Base-by-base conservation (phyloP, 2,113 vertebrate species). In the Zosterops lateralis region DNA sequence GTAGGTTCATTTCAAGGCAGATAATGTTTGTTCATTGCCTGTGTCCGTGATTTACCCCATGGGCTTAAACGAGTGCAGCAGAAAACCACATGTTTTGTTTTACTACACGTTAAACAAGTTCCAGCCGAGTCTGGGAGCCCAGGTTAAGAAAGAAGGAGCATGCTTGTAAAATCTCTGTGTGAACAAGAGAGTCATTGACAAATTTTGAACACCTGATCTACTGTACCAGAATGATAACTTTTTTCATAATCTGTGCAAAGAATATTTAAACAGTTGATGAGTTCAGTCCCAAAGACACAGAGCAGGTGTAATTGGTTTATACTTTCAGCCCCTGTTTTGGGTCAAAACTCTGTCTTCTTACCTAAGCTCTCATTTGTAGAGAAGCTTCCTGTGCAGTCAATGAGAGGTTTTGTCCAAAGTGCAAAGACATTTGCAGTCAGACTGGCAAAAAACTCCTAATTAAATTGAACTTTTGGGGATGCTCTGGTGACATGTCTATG, bases 1-100 rank as follows among this genome's bases (percentile, higher is more conserved):
- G 84, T 87, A 87, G 95, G 97, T 97, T 98, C 98, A 93, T 97
- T 98, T 97, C 94, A 96, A 98, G 96, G 97, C 97, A 98, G 98
- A 98, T 98, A 97, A 97, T 97, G 96, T 97, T 97, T 97, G 97
- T 95, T 94, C 95, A 95, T 97, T 97, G 97, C 97, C 97, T 97
- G 81, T 96, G 97, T 97, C 97, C 87, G 61, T 97, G 97, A 98
- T 98, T 98, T 98, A 97, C 96, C 97, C 97, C 96, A 82, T 94
- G 97, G 97, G 97, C 95, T 97, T 97, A 96, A 97, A 90, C 2
- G 87, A 98, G 92, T 94, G 90, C 89, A 93, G 97, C 83, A 94
- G 95, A 96, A 97, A 98, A 94, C 96, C 97, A 97, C 97, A 98
- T 98, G 97, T 95, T 95, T 93, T 87, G 86, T 97, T 97, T 97